Evolutionary conservation across 2,797 vertebrate species (phyloP).

Genomic region (Capromys pilorides): DNA sequence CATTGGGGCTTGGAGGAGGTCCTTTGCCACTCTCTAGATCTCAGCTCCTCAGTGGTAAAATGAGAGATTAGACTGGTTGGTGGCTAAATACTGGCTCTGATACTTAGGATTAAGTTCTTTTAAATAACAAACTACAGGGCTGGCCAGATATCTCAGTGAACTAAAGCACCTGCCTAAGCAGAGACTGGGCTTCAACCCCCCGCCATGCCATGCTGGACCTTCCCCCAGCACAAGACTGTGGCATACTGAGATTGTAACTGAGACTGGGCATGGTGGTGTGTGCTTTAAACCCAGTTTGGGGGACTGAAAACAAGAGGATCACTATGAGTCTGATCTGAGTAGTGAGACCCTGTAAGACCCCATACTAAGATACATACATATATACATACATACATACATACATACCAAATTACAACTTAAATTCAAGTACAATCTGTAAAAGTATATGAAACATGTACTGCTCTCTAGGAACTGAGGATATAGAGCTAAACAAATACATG

Average conservation of each 20-base stretch:
- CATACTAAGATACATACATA: too few species aligned
- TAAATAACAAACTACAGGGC: background rate
- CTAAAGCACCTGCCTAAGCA: too few species aligned
- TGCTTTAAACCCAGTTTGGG: too few species aligned
- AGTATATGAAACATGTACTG: slow-evolving; percentile 42
- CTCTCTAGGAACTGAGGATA: slow-evolving; percentile 9
- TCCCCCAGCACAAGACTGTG: too few species aligned
- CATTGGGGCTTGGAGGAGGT: background rate
- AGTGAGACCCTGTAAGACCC: too few species aligned
- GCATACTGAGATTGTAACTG: too few species aligned
- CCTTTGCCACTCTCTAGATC: background rate
- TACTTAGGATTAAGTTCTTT: slow-evolving; percentile 23
- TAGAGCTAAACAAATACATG: slow-evolving; percentile 30
- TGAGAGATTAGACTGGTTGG: background rate
- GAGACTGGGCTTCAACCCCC: too few species aligned
- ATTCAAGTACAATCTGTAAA: slow-evolving; percentile 28
- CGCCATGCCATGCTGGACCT: too few species aligned
- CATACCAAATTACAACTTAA: background rate
- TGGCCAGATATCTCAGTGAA: too few species aligned
- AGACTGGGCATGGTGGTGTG: too few species aligned
- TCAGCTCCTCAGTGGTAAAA: background rate
- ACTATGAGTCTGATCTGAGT: too few species aligned
- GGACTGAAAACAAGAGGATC: too few species aligned
- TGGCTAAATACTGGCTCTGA: background rate
- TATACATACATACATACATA: background rate